Base-by-base conservation (phyloP, 2,113 vertebrate species). In the Hippocampus abdominalis region DNA sequence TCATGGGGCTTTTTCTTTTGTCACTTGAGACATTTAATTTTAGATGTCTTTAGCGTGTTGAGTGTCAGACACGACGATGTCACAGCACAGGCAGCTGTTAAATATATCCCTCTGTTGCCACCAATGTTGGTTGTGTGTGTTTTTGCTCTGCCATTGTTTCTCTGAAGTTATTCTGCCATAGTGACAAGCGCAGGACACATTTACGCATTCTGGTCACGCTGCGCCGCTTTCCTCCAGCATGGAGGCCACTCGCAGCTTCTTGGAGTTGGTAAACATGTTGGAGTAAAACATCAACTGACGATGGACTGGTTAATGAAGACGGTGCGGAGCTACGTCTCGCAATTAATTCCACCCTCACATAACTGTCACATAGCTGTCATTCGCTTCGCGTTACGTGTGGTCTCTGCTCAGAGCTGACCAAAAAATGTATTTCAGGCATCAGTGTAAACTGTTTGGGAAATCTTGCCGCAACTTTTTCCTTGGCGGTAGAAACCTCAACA, bases 1-100 rank as follows among this genome's bases (percentile, higher is more conserved):
- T 92, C 83, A 83, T 77, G 72, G 59, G 65, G 74, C 84, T 73
- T 36, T 62, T 74, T 87, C 84, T 91, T 92, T 92, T 90, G 88
- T 92, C 86, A 90, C 88, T 91, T 91, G 86, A 90, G 90, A 89
- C 87, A 87, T 88, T 88, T 93, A 93, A 92, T 89, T 92, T 91
- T 91, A 92, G 91, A 82, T 69, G 80, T 76, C 90, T 91, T 90
- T 89, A 74, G 84, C 89, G 73, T 87, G 89, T 91, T 87, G 81
- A 82, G 85, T 92, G 89, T 91, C 91, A 87, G 87, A 81, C 76
- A 63, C 73, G 84, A 77, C 81, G 78, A 82, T 88, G 84, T 87
- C 86, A 89, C 78, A 86, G 83, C 88, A 86, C 74, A 72, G 80
- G 86, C 84, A 78, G 74, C 9, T 60, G 77, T 89, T 93, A 92